Percentiles rank a stretch among this genome's conserved stretches.
phyloP scores from a whole-genome alignment of 2,113 vertebrate species.

The Pipra filicauda region DNA sequence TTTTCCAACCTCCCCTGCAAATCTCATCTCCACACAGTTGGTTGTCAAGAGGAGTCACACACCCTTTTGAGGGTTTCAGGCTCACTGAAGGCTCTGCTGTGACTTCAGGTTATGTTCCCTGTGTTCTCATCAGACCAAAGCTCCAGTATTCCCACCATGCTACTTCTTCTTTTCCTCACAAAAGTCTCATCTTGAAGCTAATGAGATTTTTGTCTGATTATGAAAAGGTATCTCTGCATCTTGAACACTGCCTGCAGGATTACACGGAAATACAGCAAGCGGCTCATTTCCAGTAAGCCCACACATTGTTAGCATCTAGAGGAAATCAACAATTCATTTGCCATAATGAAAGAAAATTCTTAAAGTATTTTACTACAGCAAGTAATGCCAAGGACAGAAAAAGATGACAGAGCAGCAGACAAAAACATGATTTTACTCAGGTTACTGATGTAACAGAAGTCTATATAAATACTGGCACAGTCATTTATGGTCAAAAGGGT shows the following conservation, averaged over 20 bases:
- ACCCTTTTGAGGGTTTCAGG: neutral
- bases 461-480: neutral
- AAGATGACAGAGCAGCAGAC: neutral
- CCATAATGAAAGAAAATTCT: neutral
- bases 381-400: neutral
- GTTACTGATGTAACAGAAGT: neutral
- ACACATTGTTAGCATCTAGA: neutral
- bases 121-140: neutral
- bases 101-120: neutral
- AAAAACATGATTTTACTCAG: neutral
- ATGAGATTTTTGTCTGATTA: neutral
- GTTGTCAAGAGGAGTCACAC: neutral
- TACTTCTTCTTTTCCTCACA: neutral
- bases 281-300: neutral
- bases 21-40: neutral
- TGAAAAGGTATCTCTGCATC: neutral
- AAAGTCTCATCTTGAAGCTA: neutral
- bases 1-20: neutral
- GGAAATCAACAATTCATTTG: neutral
- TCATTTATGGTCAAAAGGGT: neutral
- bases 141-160: neutral
- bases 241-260: neutral
- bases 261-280: neutral
- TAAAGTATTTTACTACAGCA: neutral
- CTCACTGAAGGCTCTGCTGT: neutral